phyloP scores from a whole-genome alignment of 2,113 vertebrate species.

The Pungitius pungitius region DNA sequence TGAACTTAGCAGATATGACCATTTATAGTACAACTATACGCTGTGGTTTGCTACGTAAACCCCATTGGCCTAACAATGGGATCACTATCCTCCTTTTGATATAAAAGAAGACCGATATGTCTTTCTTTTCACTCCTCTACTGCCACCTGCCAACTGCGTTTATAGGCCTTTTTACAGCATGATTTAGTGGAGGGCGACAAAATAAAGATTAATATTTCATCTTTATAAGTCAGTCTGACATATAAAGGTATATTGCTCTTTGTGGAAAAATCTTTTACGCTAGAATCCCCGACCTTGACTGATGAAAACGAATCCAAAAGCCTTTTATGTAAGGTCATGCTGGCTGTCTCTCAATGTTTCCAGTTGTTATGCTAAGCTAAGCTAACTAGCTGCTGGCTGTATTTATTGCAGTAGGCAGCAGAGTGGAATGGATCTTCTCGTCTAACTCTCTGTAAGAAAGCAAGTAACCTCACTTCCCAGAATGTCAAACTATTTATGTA shows the following conservation, averaged over 20 bases:
- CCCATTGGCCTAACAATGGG: conserved; percentile 62
- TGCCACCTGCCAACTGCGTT: conserved; percentile 45
- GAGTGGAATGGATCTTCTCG: not conserved
- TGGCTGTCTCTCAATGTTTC: not conserved
- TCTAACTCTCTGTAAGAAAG: not conserved
- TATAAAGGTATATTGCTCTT: conserved; percentile 54
- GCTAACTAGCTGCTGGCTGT: not conserved
- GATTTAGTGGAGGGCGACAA: conserved; percentile 56
- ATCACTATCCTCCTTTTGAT: conserved; percentile 58
- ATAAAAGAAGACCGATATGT: conserved; percentile 65
- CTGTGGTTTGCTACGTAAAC: conserved; percentile 67
- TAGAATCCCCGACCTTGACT: conserved; percentile 41
- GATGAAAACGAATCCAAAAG: not conserved
- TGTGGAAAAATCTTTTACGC: conserved; percentile 36
- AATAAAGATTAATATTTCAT: conserved; percentile 67
- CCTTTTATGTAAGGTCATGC: not conserved
- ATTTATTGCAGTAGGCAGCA: not conserved
- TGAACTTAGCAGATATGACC: conserved; percentile 63
- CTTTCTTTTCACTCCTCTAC: conserved; percentile 48
- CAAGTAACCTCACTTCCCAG: not conserved
- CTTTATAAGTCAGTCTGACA: conserved; percentile 66
- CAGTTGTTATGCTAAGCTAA: not conserved
- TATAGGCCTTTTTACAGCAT: conserved; percentile 61
- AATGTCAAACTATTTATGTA: not conserved
- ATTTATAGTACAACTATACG: conserved; percentile 48